Evolutionary conservation across 1,140 invertebrate genomes (phyloP).

Genomic region (Antheraea pernyi): DNA sequence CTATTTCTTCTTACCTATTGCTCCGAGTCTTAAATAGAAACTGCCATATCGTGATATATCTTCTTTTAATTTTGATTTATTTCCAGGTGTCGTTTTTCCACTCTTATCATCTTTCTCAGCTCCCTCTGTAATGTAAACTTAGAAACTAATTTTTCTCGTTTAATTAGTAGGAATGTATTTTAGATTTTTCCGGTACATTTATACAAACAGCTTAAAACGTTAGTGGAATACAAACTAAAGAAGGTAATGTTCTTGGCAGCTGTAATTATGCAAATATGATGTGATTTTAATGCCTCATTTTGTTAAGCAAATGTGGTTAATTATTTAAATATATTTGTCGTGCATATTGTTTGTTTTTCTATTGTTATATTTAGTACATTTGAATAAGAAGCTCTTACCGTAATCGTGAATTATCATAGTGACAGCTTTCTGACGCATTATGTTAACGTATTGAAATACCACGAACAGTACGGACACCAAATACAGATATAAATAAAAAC

Average conservation of each 20-base stretch:
- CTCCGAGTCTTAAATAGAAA: conserved; percentile 91
- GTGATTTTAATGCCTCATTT: conserved; percentile 77
- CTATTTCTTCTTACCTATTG: conserved; percentile 80
- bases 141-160: background rate
- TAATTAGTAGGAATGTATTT: too few relatives aligned
- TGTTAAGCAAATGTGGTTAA: conserved; percentile 73
- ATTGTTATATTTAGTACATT: conserved; percentile 31
- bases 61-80: conserved; percentile 69
- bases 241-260: conserved; percentile 61
- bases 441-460: conserved; percentile 88
- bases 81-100: conserved; percentile 49
- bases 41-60: conserved; percentile 81
- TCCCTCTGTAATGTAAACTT: conserved; percentile 39
- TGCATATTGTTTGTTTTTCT: conserved; percentile 30
- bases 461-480: conserved; percentile 88
- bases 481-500: conserved; percentile 92
- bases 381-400: conserved; percentile 43
- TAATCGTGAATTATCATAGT: conserved; percentile 61
- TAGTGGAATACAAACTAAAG: conserved; percentile 65
- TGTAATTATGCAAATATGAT: conserved; percentile 75
- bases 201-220: conserved; percentile 59
- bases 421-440: conserved; percentile 68
- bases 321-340: conserved; percentile 45
- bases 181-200: conserved; percentile 47
- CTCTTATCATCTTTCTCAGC: conserved; percentile 59